A percentile compares a stretch with the other conserved stretches of the same genome.
phyloP scores from a whole-genome alignment of 2,113 vertebrate species.

The Nymphicus hollandicus region DNA sequence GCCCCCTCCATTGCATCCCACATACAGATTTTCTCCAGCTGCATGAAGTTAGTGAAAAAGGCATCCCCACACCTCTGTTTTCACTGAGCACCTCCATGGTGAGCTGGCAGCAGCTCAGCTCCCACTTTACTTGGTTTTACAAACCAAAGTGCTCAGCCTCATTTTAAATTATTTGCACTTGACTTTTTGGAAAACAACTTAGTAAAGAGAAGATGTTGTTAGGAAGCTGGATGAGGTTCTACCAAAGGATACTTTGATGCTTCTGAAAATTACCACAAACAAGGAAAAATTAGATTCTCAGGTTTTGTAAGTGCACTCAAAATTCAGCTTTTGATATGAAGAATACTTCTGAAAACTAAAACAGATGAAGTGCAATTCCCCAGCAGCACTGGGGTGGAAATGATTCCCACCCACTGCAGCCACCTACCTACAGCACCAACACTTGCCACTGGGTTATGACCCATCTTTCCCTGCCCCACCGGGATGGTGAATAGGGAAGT shows the following conservation, averaged over 20 bases:
- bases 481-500: neutral
- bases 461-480: neutral
- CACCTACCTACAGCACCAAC: fast-evolving
- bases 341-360: neutral
- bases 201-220: neutral
- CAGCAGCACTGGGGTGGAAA: neutral
- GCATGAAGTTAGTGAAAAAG: neutral
- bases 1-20: neutral
- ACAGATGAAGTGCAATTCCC: neutral
- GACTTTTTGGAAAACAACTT: neutral
- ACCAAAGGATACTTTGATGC: neutral
- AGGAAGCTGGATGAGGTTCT: neutral
- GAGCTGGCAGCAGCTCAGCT: neutral
- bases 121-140: neutral
- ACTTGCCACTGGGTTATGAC: fast-evolving
- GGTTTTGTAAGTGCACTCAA: neutral
- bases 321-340: neutral
- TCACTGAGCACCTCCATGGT: fast-evolving
- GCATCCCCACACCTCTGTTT: too few species aligned
- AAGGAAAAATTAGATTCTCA: neutral
- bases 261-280: neutral
- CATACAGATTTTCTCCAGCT: neutral
- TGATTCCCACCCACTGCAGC: neutral
- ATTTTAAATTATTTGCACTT: neutral
- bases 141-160: neutral